These are phyloP conservation scores for Drosophila macrospina DNA, from an alignment of 2,888 invertebrate species.

Conservation along the genomic window DNA sequence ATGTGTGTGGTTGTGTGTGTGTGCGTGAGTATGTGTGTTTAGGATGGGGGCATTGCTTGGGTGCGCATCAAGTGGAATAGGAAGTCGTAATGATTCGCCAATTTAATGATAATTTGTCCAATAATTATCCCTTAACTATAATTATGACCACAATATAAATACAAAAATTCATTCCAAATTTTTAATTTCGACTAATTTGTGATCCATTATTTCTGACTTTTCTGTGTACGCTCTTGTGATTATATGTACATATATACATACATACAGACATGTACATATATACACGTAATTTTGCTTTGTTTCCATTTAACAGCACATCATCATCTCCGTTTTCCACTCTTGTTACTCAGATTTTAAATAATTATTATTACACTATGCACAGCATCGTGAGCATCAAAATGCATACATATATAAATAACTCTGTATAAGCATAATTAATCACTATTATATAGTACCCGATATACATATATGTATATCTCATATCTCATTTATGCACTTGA, in stretches of 20 bases:
- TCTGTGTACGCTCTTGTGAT: neutral
- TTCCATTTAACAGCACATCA: neutral
- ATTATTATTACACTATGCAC: conserved; percentile 1
- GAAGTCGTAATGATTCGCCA: conserved; percentile 72
- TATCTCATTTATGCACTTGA: too few species aligned
- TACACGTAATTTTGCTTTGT: neutral
- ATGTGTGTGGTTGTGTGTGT: neutral
- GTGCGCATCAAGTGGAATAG: conserved; percentile 45
- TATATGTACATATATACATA: neutral
- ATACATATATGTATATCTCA: too few species aligned
- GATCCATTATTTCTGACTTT: conserved; percentile 22
- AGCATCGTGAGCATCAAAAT: neutral
- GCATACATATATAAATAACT: too few species aligned
- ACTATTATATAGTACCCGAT: too few species aligned
- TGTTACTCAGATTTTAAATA: conserved; percentile 20
- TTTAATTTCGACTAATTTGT: conserved; percentile 65
- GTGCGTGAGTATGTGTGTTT: neutral
- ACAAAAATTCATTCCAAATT: conserved; percentile 49
- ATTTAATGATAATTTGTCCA: conserved; percentile 71
- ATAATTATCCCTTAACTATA: conserved; percentile 66
- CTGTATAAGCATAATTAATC: too few species aligned
- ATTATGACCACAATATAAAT: conserved; percentile 58
- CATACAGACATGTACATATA: neutral
- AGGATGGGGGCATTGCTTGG: conserved; percentile 25
- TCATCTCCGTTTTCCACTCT: neutral